These are phyloP conservation scores for Malurus elegans DNA, from an alignment of 2,113 vertebrate species.

Conservation along the genomic window DNA sequence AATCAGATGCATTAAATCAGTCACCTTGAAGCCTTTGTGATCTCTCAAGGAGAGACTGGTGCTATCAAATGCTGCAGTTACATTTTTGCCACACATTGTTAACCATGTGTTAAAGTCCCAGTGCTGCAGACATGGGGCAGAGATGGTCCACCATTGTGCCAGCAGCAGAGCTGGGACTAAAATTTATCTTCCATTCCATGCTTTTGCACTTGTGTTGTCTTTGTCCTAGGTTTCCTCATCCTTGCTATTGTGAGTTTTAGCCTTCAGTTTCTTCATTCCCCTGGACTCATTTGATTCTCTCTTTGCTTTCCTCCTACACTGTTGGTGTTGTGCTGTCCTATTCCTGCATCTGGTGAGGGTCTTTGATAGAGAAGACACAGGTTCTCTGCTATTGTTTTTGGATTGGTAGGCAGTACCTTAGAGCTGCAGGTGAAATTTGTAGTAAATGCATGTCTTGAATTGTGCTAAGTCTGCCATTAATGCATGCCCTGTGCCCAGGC, in stretches of 20 bases:
- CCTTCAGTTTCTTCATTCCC: background rate
- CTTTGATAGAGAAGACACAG: background rate
- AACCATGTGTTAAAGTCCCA: background rate
- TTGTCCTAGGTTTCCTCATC: background rate
- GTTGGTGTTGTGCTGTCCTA: background rate
- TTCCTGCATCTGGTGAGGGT: background rate
- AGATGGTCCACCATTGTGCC: background rate
- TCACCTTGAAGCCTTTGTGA: background rate
- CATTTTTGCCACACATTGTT: background rate
- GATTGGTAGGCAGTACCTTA: background rate
- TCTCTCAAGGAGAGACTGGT: background rate
- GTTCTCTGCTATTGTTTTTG: background rate
- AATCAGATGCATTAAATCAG: background rate
- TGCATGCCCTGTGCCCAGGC: background rate
- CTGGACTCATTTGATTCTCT: background rate
- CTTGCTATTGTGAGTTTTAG: background rate
- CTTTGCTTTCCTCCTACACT: background rate
- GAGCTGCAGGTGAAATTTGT: background rate
- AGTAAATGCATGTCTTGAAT: background rate
- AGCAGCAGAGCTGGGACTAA: background rate
- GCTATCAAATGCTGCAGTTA: background rate
- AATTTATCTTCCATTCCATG: background rate
- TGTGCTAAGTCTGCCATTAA: background rate
- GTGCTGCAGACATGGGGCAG: background rate
- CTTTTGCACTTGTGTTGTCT: background rate